Conservation (phyloP, 2,113 vertebrate species). For the Sylvilagus bachmani region DNA sequence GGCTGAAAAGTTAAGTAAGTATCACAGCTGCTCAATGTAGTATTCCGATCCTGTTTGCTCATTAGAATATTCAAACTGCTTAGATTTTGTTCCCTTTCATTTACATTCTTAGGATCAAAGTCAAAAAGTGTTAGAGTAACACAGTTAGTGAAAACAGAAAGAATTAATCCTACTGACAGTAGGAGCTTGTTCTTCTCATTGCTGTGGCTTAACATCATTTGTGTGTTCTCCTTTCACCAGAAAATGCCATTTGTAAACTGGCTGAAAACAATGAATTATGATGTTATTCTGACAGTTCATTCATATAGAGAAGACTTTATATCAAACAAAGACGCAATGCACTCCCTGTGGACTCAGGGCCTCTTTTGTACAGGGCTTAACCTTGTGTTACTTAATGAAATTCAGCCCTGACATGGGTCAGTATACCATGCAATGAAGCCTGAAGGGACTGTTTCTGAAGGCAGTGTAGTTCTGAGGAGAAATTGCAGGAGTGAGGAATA, state of each 20-base stretch:
- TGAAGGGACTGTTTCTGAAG: slow-evolving; percentile 56
- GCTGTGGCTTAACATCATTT: slow-evolving; percentile 12
- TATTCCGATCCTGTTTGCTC: slow-evolving; percentile 71
- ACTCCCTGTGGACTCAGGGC: slow-evolving; percentile 53
- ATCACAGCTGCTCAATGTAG: slow-evolving; percentile 64
- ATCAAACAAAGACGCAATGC: slow-evolving; percentile 37
- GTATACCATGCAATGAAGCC: slow-evolving; percentile 51
- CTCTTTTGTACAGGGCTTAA: slow-evolving; percentile 63
- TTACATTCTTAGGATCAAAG: slow-evolving; percentile 60
- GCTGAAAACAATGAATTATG: slow-evolving; percentile 55
- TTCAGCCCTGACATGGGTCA: slow-evolving; percentile 57
- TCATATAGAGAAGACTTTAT: slow-evolving; percentile 61
- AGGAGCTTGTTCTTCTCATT: neutral
- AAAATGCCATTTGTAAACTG: slow-evolving; percentile 13
- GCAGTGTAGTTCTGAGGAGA: slow-evolving; percentile 44
- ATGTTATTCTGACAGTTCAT: slow-evolving; percentile 70
- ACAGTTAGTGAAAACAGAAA: neutral
- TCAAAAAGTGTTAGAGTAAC: neutral
- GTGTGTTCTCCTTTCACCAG: neutral
- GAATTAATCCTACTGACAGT: neutral
- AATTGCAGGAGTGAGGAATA: slow-evolving; percentile 58
- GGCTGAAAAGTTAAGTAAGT: slow-evolving; percentile 63
- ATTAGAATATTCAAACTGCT: slow-evolving; percentile 62
- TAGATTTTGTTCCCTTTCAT: slow-evolving; percentile 61
- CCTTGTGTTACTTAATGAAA: slow-evolving; percentile 74